Base-by-base conservation (phyloP, 53 echinoderm and acorn worm species). In the Astropecten irregularis region DNA sequence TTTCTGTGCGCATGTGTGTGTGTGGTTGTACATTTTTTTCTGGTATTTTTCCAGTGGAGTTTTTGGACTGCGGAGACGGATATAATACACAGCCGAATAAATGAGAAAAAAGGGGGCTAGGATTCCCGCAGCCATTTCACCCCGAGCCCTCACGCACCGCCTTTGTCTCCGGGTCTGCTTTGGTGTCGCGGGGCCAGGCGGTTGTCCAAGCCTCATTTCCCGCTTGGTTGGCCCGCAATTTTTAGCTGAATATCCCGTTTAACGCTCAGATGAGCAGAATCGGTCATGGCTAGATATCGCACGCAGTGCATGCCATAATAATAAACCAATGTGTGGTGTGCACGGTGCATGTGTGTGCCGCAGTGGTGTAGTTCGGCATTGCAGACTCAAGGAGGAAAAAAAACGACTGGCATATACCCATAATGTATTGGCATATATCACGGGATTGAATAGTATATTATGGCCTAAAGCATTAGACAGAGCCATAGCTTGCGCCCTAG, bases 191-290 rank as follows among this genome's bases (percentile, higher is more conserved):
- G 13, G 53, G 71, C 71, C 42, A 51, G 52, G 71, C 50, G 29
- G n/a, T 25, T 51, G 74, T 57, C 74, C 74, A 74, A 32, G 56
- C 58, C 83, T 67, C 83, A 76, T 76, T 87, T 87, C 69, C 55
- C 91, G 91, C 87, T 83, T 68, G 76, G 49, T 11, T 87, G 83
- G 91, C 87, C 55, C 57, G 87, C 76, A 74, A 87, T 82, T 83
- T 87, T 57, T 56, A 66, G 63, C 70, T 87, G 74, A 70, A 83
- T 62, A 77, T 91, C 87, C 83, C 50, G 83, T 91, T 91, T 91
- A 83, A 91, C 91, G 87, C 83, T 91, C 73, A 87, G 60, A 49
- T 87, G 82, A 49, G 72, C 71, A 84, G 71, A 84, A 36, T 59
- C 84, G 84, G 71, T 60, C 84, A 74, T 37, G 74, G 39, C 74